Percentiles rank a stretch among this genome's conserved stretches.
These are phyloP conservation scores for Bibio marci DNA, from an alignment of 2,888 invertebrate genomes.

Conservation along the genomic window DNA sequence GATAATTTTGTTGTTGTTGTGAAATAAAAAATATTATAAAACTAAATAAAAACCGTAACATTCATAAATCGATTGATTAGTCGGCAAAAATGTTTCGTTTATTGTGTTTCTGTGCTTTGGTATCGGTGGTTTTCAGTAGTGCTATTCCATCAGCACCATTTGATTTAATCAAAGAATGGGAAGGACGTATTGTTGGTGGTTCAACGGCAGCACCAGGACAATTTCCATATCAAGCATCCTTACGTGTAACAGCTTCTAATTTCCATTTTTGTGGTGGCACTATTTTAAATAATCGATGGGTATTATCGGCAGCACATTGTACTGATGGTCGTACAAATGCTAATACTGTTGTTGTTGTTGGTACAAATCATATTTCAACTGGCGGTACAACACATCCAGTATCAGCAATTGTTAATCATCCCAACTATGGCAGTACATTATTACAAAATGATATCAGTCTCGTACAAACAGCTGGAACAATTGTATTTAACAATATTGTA, in stretches of 20 bases:
- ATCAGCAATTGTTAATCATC: conserved; percentile 6
- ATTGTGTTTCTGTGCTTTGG: too few relatives aligned
- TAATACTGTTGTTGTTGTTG: conserved; percentile 1
- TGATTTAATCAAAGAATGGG: background rate
- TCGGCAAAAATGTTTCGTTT: too few relatives aligned
- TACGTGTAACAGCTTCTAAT: background rate
- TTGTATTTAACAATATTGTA: conserved; percentile 1
- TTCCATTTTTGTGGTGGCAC: background rate
- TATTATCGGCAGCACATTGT: conserved; percentile 1
- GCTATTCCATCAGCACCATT: background rate
- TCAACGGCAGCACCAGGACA: background rate
- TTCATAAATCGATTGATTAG: too few relatives aligned
- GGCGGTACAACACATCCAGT: background rate
- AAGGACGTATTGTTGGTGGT: background rate
- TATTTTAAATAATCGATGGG: background rate
- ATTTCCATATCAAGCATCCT: background rate
- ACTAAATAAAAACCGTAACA: too few relatives aligned
- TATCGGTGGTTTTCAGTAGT: too few relatives aligned
- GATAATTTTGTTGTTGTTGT: too few relatives aligned
- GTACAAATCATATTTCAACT: background rate
- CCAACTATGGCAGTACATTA: background rate
- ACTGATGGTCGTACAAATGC: background rate
- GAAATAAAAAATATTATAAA: too few relatives aligned
- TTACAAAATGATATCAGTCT: conserved; percentile 5
- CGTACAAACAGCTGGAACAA: conserved; percentile 1